phyloP scores from a whole-genome alignment of 2,797 vertebrate genomes.

The Schizopygopsis malacanthus region DNA sequence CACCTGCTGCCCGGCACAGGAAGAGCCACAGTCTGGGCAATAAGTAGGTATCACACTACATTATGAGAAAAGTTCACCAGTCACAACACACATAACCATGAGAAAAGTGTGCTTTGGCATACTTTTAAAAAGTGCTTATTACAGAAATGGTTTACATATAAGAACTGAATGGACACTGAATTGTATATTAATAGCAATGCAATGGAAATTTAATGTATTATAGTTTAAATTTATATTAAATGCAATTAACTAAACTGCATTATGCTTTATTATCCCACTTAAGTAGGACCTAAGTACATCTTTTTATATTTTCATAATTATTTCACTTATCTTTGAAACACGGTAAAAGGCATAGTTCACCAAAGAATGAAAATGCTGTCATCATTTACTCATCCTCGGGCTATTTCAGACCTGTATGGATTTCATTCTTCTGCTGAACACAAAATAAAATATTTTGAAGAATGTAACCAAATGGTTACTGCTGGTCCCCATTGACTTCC shows the following conservation, averaged over 20 bases:
- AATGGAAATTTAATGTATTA: neutral
- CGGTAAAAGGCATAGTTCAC: neutral
- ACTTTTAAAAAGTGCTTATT: neutral
- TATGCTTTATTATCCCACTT: neutral
- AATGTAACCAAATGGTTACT: no score
- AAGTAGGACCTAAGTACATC: neutral
- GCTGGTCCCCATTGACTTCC: no score
- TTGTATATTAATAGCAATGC: neutral
- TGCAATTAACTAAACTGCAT: neutral
- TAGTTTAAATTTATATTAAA: neutral
- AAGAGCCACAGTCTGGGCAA: slow-evolving; percentile 98
- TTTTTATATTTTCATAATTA: neutral
- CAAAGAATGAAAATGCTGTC: no score
- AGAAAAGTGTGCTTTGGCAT: neutral
- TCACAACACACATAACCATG: neutral
- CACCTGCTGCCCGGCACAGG: slow-evolving; percentile 91
- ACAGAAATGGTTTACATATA: neutral
- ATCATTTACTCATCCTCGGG: no score
- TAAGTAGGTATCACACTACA: slow-evolving; percentile 83
- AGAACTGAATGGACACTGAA: neutral
- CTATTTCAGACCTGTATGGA: no score
- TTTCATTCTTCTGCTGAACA: no score
- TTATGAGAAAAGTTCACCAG: neutral
- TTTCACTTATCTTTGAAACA: neutral
- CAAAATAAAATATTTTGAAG: no score